A percentile compares a stretch with the other conserved stretches of the same genome.
Evolutionary conservation across 2,797 vertebrate genomes (phyloP).

Genomic region (Myripristis murdjan): DNA sequence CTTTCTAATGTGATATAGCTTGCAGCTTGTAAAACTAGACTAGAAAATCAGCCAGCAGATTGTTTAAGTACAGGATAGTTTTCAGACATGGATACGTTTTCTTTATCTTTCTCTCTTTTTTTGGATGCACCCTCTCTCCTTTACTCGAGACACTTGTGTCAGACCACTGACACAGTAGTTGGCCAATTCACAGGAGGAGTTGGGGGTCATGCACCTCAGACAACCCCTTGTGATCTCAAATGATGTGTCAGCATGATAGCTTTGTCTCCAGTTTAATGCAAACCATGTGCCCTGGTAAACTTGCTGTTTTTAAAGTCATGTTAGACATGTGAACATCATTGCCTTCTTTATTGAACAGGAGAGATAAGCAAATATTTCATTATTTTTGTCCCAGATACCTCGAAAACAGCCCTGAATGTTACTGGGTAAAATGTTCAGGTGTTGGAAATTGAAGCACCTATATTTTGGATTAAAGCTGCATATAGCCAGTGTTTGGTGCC

Average conservation of each 20-base stretch:
- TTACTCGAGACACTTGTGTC: background rate
- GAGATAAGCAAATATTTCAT: background rate
- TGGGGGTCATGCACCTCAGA: constrained; percentile 22
- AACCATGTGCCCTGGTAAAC: constrained; percentile 48
- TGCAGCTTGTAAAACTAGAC: too few relatives aligned
- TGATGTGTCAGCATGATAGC: background rate
- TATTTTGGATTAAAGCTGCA: too few relatives aligned
- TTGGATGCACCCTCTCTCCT: background rate
- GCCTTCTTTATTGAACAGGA: constrained; percentile 9
- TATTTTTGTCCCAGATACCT: background rate
- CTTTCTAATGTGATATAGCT: too few relatives aligned
- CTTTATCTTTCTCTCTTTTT: background rate
- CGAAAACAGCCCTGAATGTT: background rate
- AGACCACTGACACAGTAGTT: constrained; percentile 15
- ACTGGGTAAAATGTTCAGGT: too few relatives aligned
- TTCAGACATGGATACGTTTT: background rate
- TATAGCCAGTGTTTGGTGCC: too few relatives aligned
- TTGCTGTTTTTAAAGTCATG: background rate
- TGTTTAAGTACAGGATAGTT: background rate
- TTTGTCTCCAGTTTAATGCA: constrained; percentile 28
- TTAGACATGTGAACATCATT: background rate
- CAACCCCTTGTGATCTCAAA: constrained; percentile 8
- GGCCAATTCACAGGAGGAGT: constrained; percentile 13
- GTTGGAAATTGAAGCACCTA: too few relatives aligned
- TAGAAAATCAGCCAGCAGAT: too few relatives aligned